A percentile compares a stretch with the other conserved stretches of the same genome.
Evolutionary conservation across 2,888 invertebrate species (phyloP).

Genomic region (Pycnomerus fuliginosus): DNA sequence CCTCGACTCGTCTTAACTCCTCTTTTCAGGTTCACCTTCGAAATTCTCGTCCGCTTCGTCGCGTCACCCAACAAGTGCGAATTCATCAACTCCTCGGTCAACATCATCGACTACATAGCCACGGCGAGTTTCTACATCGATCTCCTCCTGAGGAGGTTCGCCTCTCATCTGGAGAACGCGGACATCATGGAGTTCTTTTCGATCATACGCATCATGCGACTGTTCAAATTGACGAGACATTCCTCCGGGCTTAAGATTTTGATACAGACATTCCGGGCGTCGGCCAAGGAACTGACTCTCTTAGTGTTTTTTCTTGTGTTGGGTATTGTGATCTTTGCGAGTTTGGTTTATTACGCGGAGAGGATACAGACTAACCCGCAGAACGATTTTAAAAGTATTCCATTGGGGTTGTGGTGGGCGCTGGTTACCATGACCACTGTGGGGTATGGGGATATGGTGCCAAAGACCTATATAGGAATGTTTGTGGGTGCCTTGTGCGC

Average conservation of each 20-base stretch:
- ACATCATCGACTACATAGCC: constrained; percentile 98
- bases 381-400: constrained; percentile 98
- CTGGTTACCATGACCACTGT: constrained; percentile 99
- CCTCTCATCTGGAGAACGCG: constrained; percentile 89
- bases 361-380: constrained; percentile 87
- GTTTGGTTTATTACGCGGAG: constrained; percentile 97
- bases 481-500: constrained; percentile 98
- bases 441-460: constrained; percentile 98
- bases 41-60: constrained; percentile 82
- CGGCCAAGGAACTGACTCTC: constrained; percentile 93
- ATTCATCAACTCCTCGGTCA: constrained; percentile 92
- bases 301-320: constrained; percentile 97
- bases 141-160: constrained; percentile 84
- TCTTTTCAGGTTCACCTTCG: constrained; percentile 70
- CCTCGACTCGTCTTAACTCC: too few relatives aligned
- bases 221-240: constrained; percentile 95
- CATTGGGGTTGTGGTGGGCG: constrained; percentile 98
- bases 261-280: constrained; percentile 96
- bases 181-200: constrained; percentile 97
- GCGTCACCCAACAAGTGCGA: constrained; percentile 92
- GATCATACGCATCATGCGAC: constrained; percentile 95
- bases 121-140: constrained; percentile 98
- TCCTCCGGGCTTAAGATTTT: constrained; percentile 97
- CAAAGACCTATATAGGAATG: constrained; percentile 98
- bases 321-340: constrained; percentile 97